Percentiles rank a stretch among this genome's conserved stretches.
Evolutionary conservation across 2,113 vertebrate genomes (phyloP).

Genomic region (Rhinichthys klamathensis): DNA sequence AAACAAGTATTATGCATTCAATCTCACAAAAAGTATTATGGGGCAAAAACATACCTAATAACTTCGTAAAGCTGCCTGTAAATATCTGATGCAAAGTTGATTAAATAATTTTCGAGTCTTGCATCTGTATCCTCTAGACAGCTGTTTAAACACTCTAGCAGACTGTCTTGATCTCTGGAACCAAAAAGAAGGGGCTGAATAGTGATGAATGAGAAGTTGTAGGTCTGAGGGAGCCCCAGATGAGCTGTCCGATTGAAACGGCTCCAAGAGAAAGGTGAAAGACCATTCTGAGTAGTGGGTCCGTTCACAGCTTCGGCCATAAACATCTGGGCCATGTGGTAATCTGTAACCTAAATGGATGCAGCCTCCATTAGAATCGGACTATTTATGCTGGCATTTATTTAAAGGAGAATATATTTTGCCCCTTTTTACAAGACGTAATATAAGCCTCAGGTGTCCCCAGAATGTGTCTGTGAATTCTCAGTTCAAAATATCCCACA

Average conservation of each 20-base stretch:
- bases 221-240: slow-evolving; percentile 79
- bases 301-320: slow-evolving; percentile 82
- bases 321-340: slow-evolving; percentile 79
- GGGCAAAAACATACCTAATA: not conserved
- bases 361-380: not conserved
- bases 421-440: too few relatives aligned
- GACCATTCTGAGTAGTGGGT: slow-evolving; percentile 81
- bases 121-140: slow-evolving; percentile 3
- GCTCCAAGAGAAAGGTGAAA: slow-evolving; percentile 83
- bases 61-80: not conserved
- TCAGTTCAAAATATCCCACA: too few relatives aligned
- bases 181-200: slow-evolving; percentile 76
- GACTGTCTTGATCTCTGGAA: not conserved
- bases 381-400: not conserved
- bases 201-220: slow-evolving; percentile 82
- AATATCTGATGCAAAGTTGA: not conserved
- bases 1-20: not conserved
- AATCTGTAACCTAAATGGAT: slow-evolving; percentile 82
- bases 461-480: too few relatives aligned
- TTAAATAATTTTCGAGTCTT: not conserved
- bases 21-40: not conserved
- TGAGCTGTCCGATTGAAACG: slow-evolving; percentile 83
- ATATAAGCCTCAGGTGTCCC: too few relatives aligned
- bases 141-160: not conserved
- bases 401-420: not conserved